Evolutionary conservation across 35 echinoderm and acorn worm genomes (phyloP), one percentile per base, ranked within the genome.

Genomic region (Hemicentrotus pulcherrimus): DNA sequence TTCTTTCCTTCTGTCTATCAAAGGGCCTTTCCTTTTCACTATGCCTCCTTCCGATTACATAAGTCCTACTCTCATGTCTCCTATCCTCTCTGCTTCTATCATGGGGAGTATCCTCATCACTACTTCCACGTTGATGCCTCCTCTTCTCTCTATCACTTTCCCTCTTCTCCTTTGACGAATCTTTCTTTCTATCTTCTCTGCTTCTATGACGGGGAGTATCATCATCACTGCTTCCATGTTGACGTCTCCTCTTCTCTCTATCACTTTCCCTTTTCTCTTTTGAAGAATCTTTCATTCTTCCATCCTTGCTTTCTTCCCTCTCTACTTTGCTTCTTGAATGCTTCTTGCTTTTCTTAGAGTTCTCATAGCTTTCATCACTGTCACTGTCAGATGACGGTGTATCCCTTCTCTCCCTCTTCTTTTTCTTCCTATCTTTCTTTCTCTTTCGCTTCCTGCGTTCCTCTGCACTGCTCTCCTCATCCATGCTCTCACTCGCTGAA

Each of bases 1-100:
- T 58, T 94, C 92, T 47, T 55, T 47, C 92, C 58, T 32, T 61
- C 58, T 94, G 19, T 59, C 92, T 59, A 31, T 61, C 92, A 31
- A 32, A 32, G 13, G 19, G 9, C 58, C 92, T 47, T 50, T 47
- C 28, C 31, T 61, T 5, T 94, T n/a, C 28, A 14, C 48, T 32
- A 31, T 61, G 15, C 58, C 48, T 61, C n/a, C 92, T 61, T 31
- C 28, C 47, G 13, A 6, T 47, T 28, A 10, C 92, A 28, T 47
- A 4, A 31, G 4, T 59, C 31, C 47, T 94, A 48, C 30, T 52
- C 12, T 32, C 58, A 32, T 61, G 30, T 32, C 6, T 58, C 14
- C 48, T 48, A 15, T 47, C 58, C 65, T 28, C 65, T n/a, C 22
- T 78, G 65, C 3, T 1, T 28, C 4, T 0, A 24, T 78, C 24